phyloP scores from a whole-genome alignment of 1,140 invertebrate species.

The Lepidostoma basale region DNA sequence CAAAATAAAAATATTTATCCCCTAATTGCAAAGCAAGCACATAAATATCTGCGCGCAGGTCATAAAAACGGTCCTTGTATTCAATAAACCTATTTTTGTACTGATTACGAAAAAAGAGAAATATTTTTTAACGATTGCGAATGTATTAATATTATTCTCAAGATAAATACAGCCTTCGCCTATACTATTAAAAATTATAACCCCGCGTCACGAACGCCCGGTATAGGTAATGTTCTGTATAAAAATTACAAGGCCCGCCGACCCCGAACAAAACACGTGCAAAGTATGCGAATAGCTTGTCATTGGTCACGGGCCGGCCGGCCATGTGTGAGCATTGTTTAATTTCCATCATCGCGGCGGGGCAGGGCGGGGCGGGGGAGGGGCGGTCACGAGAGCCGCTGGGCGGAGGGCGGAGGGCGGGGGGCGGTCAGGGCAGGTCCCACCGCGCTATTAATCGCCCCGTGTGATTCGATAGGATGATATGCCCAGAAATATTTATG shows the following conservation, averaged over 20 bases:
- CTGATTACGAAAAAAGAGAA: not conserved
- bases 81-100: conserved; percentile 2
- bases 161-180: not conserved
- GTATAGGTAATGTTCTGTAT: conserved; percentile 1
- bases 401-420: too few relatives aligned
- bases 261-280: not conserved
- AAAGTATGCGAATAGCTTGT: not conserved
- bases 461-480: not conserved
- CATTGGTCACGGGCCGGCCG: not conserved
- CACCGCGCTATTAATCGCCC: not conserved
- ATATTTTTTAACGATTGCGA: not conserved
- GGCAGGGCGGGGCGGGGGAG: too few relatives aligned
- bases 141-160: conserved; percentile 2
- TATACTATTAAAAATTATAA: conserved; percentile 19
- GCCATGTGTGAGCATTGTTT: conserved; percentile 3
- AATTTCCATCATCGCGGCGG: not conserved
- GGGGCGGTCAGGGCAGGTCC: not conserved
- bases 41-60: too few relatives aligned
- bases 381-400: not conserved
- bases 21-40: too few relatives aligned
- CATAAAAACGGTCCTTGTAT: not conserved
- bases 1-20: too few relatives aligned
- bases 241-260: conserved; percentile 16
- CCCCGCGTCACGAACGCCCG: not conserved
- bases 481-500: not conserved